These are phyloP conservation scores for Linnaemya vulpina DNA, from an alignment of 2,888 invertebrate genomes.

Conservation along the genomic window DNA sequence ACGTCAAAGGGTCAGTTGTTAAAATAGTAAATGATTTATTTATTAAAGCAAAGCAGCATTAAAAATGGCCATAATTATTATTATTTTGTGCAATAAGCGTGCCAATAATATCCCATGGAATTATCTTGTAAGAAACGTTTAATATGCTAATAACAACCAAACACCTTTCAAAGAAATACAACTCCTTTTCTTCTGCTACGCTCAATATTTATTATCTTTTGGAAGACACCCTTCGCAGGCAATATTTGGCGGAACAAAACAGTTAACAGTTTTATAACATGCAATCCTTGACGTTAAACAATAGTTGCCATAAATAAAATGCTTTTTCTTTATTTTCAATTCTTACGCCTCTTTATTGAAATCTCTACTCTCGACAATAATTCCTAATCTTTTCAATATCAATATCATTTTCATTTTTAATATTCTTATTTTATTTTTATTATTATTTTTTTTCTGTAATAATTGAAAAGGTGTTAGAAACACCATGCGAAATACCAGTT, in stretches of 20 bases:
- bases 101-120: slow-evolving; percentile 17
- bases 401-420: slow-evolving; percentile 42
- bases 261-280: slow-evolving; percentile 74
- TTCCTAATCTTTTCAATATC: slow-evolving; percentile 52
- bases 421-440: slow-evolving; percentile 2
- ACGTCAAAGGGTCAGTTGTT: slow-evolving; percentile 49
- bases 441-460: slow-evolving; percentile 16
- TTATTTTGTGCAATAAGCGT: slow-evolving; percentile 29
- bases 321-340: slow-evolving; percentile 70
- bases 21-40: slow-evolving; percentile 40
- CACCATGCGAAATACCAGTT: not conserved
- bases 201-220: slow-evolving; percentile 20
- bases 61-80: slow-evolving; percentile 43
- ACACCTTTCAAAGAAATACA: slow-evolving; percentile 36
- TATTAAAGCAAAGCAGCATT: not conserved
- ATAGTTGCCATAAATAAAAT: slow-evolving; percentile 70
- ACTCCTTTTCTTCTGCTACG: not conserved
- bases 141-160: slow-evolving; percentile 57
- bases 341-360: slow-evolving; percentile 73
- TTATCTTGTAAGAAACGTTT: slow-evolving; percentile 4
- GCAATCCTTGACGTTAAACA: slow-evolving; percentile 73
- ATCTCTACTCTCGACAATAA: slow-evolving; percentile 61
- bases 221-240: slow-evolving; percentile 49
- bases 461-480: slow-evolving; percentile 63
- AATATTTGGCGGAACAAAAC: slow-evolving; percentile 60